Evolutionary conservation across 2,888 invertebrate genomes (phyloP).

Genomic region (Homarus gammarus): DNA sequence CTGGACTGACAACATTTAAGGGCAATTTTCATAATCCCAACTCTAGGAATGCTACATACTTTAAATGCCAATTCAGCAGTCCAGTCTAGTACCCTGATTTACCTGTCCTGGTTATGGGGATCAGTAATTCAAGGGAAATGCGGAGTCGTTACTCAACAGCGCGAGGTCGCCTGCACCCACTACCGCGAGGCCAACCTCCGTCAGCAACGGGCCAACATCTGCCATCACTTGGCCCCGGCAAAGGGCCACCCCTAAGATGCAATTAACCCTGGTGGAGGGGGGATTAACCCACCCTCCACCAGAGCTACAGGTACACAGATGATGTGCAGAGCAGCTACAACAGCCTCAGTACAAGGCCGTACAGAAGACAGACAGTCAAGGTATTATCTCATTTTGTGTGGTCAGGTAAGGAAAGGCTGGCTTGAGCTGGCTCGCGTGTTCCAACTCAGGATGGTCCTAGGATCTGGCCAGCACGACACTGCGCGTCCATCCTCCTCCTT

Average conservation of each 20-base stretch:
- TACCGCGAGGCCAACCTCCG: constrained; percentile 50
- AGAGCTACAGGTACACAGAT: constrained; percentile 31
- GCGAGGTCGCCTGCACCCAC: constrained; percentile 55
- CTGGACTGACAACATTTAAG: constrained; percentile 40
- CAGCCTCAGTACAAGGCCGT: constrained; percentile 26
- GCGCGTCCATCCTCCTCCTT: constrained; percentile 53
- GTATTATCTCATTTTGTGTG: constrained; percentile 9
- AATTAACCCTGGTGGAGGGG: constrained; percentile 48
- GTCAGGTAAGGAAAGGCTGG: constrained; percentile 48
- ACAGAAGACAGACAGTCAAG: constrained; percentile 17
- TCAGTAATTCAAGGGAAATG: constrained; percentile 66
- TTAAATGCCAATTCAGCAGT: constrained; percentile 45
- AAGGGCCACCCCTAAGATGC: constrained; percentile 38
- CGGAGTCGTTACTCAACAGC: constrained; percentile 55
- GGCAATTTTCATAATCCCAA: constrained; percentile 23
- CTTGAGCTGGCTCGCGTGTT: constrained; percentile 28
- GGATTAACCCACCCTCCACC: constrained; percentile 43
- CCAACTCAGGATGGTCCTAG: constrained; percentile 50
- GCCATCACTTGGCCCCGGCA: constrained; percentile 32
- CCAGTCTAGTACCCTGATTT: constrained; percentile 49
- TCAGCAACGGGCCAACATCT: constrained; percentile 50
- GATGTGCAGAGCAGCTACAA: constrained; percentile 43
- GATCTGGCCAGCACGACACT: constrained; percentile 49
- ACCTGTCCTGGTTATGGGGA: constrained; percentile 67
- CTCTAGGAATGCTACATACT: constrained; percentile 39